These are phyloP conservation scores for Felis chaus DNA, from an alignment of 2,113 vertebrate species.

Conservation along the genomic window DNA sequence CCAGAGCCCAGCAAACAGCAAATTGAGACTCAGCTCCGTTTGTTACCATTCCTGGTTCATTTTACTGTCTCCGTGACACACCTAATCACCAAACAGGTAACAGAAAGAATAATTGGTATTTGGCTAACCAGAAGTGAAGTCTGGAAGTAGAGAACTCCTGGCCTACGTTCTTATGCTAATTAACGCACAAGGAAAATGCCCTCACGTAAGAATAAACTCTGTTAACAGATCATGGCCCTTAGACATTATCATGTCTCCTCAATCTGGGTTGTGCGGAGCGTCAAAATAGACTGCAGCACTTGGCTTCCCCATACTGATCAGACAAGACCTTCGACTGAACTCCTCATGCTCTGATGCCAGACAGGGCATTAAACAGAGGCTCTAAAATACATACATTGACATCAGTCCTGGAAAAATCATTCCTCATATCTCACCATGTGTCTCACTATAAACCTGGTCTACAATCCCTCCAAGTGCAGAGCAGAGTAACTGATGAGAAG, in stretches of 20 bases:
- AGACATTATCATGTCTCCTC: background rate
- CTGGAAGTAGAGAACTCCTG: background rate
- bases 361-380: background rate
- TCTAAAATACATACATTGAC: background rate
- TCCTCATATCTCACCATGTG: background rate
- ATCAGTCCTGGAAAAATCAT: background rate
- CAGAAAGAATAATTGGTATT: background rate
- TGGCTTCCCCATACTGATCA: background rate
- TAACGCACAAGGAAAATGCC: background rate
- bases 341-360: background rate
- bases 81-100: background rate
- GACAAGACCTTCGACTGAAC: background rate
- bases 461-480: background rate
- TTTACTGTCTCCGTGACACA: background rate
- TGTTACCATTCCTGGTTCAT: background rate
- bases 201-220: background rate
- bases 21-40: background rate
- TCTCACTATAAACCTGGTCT: background rate
- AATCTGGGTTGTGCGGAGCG: background rate
- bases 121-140: background rate
- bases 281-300: background rate
- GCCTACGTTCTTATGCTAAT: background rate
- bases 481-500: background rate
- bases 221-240: background rate
- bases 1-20: background rate